Evolutionary conservation across 2,888 invertebrate genomes (phyloP), one percentile per base, ranked within the genome.

Genomic region (Gortyna flavago): DNA sequence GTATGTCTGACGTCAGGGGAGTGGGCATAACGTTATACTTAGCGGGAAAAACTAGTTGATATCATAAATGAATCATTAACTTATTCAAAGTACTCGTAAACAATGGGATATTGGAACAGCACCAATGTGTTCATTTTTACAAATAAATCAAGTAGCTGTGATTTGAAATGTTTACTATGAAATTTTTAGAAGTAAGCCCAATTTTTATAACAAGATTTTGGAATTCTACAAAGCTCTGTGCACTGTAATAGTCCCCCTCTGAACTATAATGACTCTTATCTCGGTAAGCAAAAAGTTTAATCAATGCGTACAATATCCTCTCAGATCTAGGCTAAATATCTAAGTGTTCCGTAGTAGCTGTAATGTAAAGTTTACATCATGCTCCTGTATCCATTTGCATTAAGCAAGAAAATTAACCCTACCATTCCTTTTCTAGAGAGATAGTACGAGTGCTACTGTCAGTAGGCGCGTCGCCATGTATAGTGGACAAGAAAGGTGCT

Each of bases 401-500:
- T 8, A 18, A 16, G 1, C 25, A 61, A 21, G 13, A 59, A 62
- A 35, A 69, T 35, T 83, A 72, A 86, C 16, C 29, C 0, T 4
- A n/a, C 0, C 9, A n/a, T 74, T 54, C 64, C 79, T 79, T 79
- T 92, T 90, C 21, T 95, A 99, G 99, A 93, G 98, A 98, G 84
- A 98, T 99, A 91, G 99, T 99, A 74, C 97, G 98, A 87, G 94
- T 99, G 74, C 97, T 99, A 81, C 97, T 99, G 87, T 97, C 98
- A 84, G 98, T 98, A 92, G 98, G 98, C 92, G 99, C 99, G 25
- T 98, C 98, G 48, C 98, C 99, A 83, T 99, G 99, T 94, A 97
- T 98, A 72, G 97, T 98, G 85, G 99, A 99, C 95, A 97, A 98
- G 87, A 98, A 98, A 93, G 99, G 99, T 32, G 99, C 99, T 59